These are phyloP conservation scores for Anniella stebbinsi DNA, from an alignment of 2,797 vertebrate species.

Conservation along the genomic window DNA sequence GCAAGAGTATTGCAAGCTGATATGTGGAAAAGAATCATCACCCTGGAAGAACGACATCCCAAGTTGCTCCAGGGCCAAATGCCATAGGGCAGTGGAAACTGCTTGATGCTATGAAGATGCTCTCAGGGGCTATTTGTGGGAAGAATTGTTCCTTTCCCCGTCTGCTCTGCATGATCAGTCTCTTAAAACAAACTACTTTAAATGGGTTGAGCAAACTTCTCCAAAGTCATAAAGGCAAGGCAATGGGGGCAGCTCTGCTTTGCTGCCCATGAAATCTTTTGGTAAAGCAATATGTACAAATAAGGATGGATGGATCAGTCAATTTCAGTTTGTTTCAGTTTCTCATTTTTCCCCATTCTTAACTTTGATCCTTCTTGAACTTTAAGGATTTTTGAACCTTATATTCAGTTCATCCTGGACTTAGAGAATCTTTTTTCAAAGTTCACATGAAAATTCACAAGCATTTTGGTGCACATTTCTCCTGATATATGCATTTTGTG, in stretches of 20 bases:
- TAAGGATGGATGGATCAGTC: too few relatives aligned
- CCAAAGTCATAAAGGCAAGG: background rate
- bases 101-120: background rate
- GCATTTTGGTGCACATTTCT: too few relatives aligned
- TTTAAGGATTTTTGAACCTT: too few relatives aligned
- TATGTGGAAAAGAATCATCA: background rate
- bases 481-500: too few relatives aligned
- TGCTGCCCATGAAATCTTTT: background rate
- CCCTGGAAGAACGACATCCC: background rate
- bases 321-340: too few relatives aligned
- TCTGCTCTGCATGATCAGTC: background rate
- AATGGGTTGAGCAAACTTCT: background rate
- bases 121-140: background rate
- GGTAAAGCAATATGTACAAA: background rate
- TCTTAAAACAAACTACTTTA: conserved; percentile 3
- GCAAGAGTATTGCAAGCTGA: background rate
- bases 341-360: too few relatives aligned
- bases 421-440: too few relatives aligned
- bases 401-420: too few relatives aligned
- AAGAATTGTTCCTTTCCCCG: background rate
- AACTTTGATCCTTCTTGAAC: too few relatives aligned
- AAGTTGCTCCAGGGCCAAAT: background rate
- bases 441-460: too few relatives aligned
- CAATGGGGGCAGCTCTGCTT: background rate
- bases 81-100: too few relatives aligned